Conservation (phyloP, 2,113 vertebrate genomes). For the Callocephalon fimbriatum region DNA sequence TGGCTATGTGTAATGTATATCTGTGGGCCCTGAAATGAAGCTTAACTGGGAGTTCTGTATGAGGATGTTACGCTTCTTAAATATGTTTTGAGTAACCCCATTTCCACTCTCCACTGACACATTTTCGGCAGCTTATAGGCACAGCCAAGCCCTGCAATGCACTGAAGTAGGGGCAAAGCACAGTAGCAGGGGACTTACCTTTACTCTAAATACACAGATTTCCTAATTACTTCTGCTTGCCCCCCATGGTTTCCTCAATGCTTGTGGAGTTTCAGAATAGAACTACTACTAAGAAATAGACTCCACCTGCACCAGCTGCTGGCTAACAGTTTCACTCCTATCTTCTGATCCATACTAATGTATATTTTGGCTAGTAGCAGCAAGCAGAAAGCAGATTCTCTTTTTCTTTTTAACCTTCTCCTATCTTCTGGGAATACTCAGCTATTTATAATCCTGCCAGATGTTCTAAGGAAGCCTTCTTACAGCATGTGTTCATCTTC, state of each 20-base stretch:
- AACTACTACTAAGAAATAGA: not conserved
- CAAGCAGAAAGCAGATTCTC: not conserved
- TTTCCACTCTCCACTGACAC: not conserved
- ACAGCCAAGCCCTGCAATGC: not conserved
- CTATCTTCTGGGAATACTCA: not conserved
- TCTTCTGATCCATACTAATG: not conserved
- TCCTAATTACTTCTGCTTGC: not conserved
- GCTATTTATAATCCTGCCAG: conserved; percentile 16
- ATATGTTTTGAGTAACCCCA: not conserved
- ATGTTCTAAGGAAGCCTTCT: not conserved
- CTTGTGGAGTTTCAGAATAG: not conserved
- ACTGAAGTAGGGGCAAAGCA: not conserved
- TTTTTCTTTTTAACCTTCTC: not conserved
- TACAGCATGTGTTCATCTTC: not conserved
- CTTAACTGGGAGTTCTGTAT: not conserved
- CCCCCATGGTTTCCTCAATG: not conserved
- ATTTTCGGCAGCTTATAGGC: not conserved
- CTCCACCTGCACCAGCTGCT: not conserved
- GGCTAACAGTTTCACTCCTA: not conserved
- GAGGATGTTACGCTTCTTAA: not conserved
- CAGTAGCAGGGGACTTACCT: not conserved
- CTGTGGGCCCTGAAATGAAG: not conserved
- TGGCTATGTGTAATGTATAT: not conserved
- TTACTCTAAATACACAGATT: not conserved
- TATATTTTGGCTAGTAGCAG: not conserved